These are phyloP conservation scores for Apamea monoglypha DNA, from an alignment of 2,888 invertebrate genomes.

Conservation along the genomic window DNA sequence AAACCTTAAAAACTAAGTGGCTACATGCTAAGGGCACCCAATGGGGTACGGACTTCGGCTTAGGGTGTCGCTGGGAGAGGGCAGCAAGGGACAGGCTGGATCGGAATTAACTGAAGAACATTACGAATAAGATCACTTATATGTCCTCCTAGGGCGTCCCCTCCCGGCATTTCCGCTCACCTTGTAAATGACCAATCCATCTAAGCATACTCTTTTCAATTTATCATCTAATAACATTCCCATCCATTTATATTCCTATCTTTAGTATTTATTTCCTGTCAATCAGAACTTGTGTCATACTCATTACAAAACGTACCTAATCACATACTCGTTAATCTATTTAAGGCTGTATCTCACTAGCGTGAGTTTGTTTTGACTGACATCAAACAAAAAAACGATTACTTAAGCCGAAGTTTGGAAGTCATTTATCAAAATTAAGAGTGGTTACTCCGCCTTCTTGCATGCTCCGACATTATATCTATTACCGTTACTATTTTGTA, in stretches of 20 bases:
- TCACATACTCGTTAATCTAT: constrained; percentile 46
- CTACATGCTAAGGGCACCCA: too few relatives aligned
- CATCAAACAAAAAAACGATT: constrained; percentile 43
- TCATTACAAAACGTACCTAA: constrained; percentile 27
- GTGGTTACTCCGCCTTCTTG: constrained; percentile 72
- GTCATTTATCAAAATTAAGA: constrained; percentile 83
- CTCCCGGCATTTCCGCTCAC: too few relatives aligned
- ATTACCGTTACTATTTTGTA: constrained; percentile 73
- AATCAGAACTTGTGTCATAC: constrained; percentile 8
- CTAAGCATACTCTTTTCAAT: not conserved
- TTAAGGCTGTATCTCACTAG: constrained; percentile 22
- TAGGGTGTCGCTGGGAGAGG: too few relatives aligned
- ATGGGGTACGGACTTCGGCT: too few relatives aligned
- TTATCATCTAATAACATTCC: not conserved
- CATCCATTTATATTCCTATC: not conserved
- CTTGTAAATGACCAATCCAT: not conserved
- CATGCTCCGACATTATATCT: constrained; percentile 60
- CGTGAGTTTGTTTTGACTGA: constrained; percentile 50
- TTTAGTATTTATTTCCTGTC: constrained; percentile 4
- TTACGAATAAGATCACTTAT: too few relatives aligned
- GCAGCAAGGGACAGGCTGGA: too few relatives aligned
- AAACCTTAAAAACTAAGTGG: too few relatives aligned
- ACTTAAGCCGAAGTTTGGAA: constrained; percentile 60
- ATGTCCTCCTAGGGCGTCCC: too few relatives aligned
- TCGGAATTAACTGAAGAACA: too few relatives aligned